Percentiles rank a stretch among this genome's conserved stretches.
phyloP scores from a whole-genome alignment of 2,113 vertebrate genomes.

The Porphyrio hochstetteri region DNA sequence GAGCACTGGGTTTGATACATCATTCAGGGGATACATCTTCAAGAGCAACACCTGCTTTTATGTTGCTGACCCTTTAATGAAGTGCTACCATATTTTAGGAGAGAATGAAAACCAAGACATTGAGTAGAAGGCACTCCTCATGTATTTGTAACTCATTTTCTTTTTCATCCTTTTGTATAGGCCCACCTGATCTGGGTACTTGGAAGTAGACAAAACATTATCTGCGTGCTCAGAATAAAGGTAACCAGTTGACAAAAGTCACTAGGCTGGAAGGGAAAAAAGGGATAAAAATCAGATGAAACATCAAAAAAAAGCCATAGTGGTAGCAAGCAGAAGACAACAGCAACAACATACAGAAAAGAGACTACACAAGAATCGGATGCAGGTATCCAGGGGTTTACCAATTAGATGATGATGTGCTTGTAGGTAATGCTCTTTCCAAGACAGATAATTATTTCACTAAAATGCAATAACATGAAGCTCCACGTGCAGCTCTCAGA shows the following conservation, averaged over 20 bases:
- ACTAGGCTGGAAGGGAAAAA: background rate
- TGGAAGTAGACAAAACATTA: background rate
- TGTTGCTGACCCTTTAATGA: background rate
- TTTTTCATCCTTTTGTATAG: background rate
- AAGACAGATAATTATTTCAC: background rate
- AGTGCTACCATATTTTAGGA: background rate
- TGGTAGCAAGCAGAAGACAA: background rate
- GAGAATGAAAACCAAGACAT: background rate
- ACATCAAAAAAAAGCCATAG: background rate
- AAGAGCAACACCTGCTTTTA: background rate
- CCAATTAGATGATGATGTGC: background rate
- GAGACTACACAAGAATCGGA: background rate
- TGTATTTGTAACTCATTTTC: background rate
- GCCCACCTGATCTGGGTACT: background rate
- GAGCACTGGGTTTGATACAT: background rate
- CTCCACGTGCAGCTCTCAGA: background rate
- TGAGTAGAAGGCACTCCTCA: background rate
- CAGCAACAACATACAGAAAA: background rate
- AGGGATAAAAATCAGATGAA: background rate
- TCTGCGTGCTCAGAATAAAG: no score
- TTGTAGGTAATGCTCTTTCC: background rate
- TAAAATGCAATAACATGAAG: background rate
- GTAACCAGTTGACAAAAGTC: background rate
- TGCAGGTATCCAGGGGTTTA: background rate
- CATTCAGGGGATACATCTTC: background rate